phyloP scores from a whole-genome alignment of 2,888 invertebrate genomes.

The Scaeva pyrastri region DNA sequence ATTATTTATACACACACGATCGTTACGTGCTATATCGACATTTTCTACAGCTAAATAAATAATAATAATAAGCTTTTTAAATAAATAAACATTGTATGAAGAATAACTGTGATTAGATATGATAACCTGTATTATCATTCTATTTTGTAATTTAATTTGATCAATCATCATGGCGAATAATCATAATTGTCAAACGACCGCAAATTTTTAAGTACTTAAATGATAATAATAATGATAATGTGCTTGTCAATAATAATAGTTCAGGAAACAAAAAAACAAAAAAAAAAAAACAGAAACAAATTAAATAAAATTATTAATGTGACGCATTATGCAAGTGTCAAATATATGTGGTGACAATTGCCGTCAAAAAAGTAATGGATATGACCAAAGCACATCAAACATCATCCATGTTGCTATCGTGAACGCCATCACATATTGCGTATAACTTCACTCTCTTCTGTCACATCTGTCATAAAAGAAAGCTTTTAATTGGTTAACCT shows the following conservation, averaged over 20 bases:
- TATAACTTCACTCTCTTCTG: not conserved
- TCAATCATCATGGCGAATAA: slow-evolving; percentile 16
- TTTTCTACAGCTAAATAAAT: too few relatives aligned
- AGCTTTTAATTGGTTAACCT: not conserved
- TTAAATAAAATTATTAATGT: too few relatives aligned
- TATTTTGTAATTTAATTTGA: slow-evolving; percentile 39
- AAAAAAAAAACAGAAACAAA: too few relatives aligned
- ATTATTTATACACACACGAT: too few relatives aligned
- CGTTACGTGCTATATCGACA: not conserved
- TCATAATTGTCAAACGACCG: slow-evolving; percentile 14
- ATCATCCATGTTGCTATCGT: too few relatives aligned
- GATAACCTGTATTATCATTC: slow-evolving; percentile 2
- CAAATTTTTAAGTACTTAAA: not conserved
- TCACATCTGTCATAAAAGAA: not conserved
- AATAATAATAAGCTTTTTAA: slow-evolving; percentile 4
- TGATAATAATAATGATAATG: slow-evolving; percentile 3
- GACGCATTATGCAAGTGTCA: too few relatives aligned
- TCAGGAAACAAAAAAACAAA: too few relatives aligned
- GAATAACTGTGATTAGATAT: slow-evolving; percentile 16
- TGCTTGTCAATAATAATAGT: slow-evolving; percentile 12
- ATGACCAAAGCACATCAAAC: too few relatives aligned
- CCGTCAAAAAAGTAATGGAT: too few relatives aligned
- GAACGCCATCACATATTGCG: not conserved
- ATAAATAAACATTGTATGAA: slow-evolving; percentile 13
- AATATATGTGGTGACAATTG: too few relatives aligned